Base-by-base conservation (phyloP, 2,888 invertebrate species). In the Polydrusus tereticollis region DNA sequence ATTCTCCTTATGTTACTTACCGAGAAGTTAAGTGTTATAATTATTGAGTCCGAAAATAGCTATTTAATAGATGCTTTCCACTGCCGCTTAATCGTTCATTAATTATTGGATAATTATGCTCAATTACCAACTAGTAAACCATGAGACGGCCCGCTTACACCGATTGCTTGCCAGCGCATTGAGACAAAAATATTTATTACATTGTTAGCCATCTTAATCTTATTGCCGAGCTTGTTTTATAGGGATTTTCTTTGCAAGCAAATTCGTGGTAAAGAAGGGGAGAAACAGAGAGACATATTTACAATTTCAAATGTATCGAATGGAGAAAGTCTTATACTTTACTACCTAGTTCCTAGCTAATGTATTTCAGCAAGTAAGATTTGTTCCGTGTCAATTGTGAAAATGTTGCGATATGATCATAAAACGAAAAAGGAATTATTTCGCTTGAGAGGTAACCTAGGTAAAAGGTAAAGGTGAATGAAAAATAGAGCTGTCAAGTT, bases 61-160 rank as follows among this genome's bases (percentile, higher is more conserved):
- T 10, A 14, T 14, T 52, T 52, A 52, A 26, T 52, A 59, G 59
- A 59, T 41, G 59, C 23, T 23, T 33, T 23, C 59, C 59, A 41
- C 18, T 59, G 36, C 41, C 21, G 38, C 38, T 41, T 41, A 59
- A 59, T 43, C 26, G 23, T 23, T 7, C 41, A 41, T 41, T 41
- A 41, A 41, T 59, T 59, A 59, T 21, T 10, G 0, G 59, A 59
- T 59, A 41, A 59, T 59, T 41, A 59, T 43, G 21, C 38, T 59
- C 43, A 41, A 59, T 59, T 59, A 59, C 4, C 41, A 41, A 59
- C 23, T 43, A 41, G 20, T 23, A 16, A 55, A 58, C 18, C 41
- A 59, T 23, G 26, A 21, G 59, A 21, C 43, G 41, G 23, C 4
- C n/a, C n/a, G n/a, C 14, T 59, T 38, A 59, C 59, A 41, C 41